Base-by-base conservation (phyloP, 2,113 vertebrate genomes). In the Indicator maculatus region DNA sequence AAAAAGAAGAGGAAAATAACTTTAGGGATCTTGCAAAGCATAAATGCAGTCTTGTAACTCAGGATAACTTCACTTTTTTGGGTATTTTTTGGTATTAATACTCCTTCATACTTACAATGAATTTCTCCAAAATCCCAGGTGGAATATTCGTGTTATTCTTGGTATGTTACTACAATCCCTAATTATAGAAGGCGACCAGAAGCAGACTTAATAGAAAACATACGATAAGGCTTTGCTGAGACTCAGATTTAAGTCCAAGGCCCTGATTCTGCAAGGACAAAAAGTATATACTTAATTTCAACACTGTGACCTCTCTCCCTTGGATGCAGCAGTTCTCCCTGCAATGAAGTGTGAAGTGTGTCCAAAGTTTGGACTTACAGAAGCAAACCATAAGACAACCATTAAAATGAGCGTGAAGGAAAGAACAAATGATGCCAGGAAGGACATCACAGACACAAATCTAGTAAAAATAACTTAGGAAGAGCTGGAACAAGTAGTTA, bases 381-480 rank as follows among this genome's bases (percentile, higher is more conserved):
- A 88, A 74, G 33, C 16, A 84, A 65, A 36, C 6, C 4, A 0
- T 4, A 58, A 61, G 9, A 71, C 6, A 92, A 76, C 5, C 5
- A 27, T 15, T 56, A 33, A 59, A 93, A 1, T 6, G 66, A 74
- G 11, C 13, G 20, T 4, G 31, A 86, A 39, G 12, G 39, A 83
- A 75, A 72, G 56, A 92, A 66, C 12, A 95, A 91, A 83, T 8
- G 10, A 66, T 60, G 41, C 55, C n/a, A 39, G 47, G 38, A 94
- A 93, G 76, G 92, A 53, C 72, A 93, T 71, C 31, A 1, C 19
- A 91, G 79, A 36, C 67, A 91, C 53, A 90, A 71, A 92, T 78
- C 73, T 77, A 9, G 0, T 41, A 59, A 72, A 92, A 80, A 71
- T 38, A 80, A 60, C 18, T 24, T 45, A 88, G 79, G 56, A 61